Evolutionary conservation across 2,797 vertebrate species (phyloP), one percentile per base, ranked within the genome.

Genomic region (Lagocephalus sceleratus): DNA sequence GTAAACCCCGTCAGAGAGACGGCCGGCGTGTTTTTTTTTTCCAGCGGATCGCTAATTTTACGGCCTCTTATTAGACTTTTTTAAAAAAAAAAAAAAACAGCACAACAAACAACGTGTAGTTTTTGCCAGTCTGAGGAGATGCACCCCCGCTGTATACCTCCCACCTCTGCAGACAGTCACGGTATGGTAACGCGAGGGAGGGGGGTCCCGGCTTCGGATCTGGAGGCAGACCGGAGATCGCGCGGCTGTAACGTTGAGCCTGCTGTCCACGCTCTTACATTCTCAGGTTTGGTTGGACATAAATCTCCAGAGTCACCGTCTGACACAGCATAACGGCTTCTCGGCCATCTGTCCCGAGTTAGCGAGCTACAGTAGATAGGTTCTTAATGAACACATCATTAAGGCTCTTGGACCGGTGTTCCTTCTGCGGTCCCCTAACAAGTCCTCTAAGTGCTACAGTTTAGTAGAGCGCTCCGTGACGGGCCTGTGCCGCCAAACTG

Each of bases 361-460:
- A 86, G 53, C 1, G 46, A 52, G 62, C 52, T 35, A 35, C 32
- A 35, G 40, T 40, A 73, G 75, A 84, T 83, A 71, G 29, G 38
- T 71, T 81, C 80, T 79, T 80, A 85, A 86, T 85, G 81, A 81
- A 69, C 70, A 76, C 64, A 51, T 78, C 75, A 85, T 79, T 81
- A 83, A 73, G 73, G 68, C 47, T 44, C 9, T 57, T 21, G 68
- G 77, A 64, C 52, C 70, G 76, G 75, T 63, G 63, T 66, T 19
- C 17, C 40, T 9, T 42, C 40, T 42, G 40, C 16, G 9, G 40
- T 19, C 40, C 40, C 1, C 15, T 7, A 19, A 42, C 16, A 42
- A 42, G 17, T 42, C 19, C 40, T 42, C 40, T 10, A 1, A 9
- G 40, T n/a, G 40, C 16, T 17, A 41, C n/a, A 52, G 55, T 29